Evolutionary conservation across 2,797 vertebrate species (phyloP).

Genomic region (Emydoidea blandingii): DNA sequence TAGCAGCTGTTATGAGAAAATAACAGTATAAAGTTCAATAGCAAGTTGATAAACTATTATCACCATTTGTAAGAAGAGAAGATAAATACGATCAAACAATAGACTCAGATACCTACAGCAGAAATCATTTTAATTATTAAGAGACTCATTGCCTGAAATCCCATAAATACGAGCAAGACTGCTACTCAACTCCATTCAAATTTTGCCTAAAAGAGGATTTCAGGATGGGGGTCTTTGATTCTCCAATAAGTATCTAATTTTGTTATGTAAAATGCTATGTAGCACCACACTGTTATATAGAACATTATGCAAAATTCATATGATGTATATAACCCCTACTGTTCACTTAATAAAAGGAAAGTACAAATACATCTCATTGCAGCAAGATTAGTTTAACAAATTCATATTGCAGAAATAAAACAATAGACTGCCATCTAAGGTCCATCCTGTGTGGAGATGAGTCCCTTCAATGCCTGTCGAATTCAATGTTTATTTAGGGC

Average conservation of each 20-base stretch:
- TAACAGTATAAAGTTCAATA: conserved; percentile 48
- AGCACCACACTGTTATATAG: neutral
- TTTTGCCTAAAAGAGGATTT: neutral
- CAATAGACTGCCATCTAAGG: neutral
- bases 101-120: neutral
- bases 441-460: neutral
- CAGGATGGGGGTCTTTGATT: neutral
- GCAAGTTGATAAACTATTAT: conserved; percentile 48
- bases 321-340: neutral
- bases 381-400: neutral
- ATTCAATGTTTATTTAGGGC: neutral
- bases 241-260: neutral
- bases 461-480: neutral
- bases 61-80: neutral
- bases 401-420: neutral
- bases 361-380: neutral
- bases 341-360: neutral
- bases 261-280: neutral
- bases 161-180: neutral
- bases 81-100: neutral
- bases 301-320: neutral
- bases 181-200: neutral
- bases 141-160: neutral
- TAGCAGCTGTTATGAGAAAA: conserved; percentile 66
- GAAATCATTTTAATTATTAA: neutral